Percentiles rank a stretch among this genome's conserved stretches.
Conservation (phyloP, 2,888 invertebrate genomes). For the Vanessa cardui region DNA sequence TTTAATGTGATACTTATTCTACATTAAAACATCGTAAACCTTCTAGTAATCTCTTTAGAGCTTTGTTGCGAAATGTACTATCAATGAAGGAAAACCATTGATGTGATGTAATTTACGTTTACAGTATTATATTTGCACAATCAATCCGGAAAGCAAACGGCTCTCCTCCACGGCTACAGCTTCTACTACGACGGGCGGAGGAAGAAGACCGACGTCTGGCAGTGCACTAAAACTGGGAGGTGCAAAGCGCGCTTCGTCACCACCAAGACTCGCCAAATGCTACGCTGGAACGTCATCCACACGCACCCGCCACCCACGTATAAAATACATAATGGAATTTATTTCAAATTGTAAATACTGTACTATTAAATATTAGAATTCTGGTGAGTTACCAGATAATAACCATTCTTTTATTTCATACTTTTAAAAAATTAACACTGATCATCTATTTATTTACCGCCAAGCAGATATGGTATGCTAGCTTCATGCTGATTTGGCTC, state of each 20-base stretch:
- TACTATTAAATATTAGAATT: slow-evolving; percentile 10
- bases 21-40: not conserved
- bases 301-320: slow-evolving; percentile 32
- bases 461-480: no score
- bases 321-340: slow-evolving; percentile 38
- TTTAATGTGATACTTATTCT: no score
- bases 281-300: slow-evolving; percentile 28
- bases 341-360: slow-evolving; percentile 34
- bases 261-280: slow-evolving; percentile 27
- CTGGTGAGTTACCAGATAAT: not conserved
- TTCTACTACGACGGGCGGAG: slow-evolving; percentile 38
- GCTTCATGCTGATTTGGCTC: no score
- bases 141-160: slow-evolving; percentile 28
- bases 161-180: slow-evolving; percentile 33
- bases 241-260: slow-evolving; percentile 35
- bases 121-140: slow-evolving; percentile 39
- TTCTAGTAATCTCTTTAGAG: not conserved
- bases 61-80: not conserved
- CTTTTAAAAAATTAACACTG: no score
- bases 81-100: not conserved
- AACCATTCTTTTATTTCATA: no score
- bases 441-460: no score
- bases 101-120: slow-evolving; percentile 24
- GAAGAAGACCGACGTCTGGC: slow-evolving; percentile 36
- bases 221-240: slow-evolving; percentile 32